phyloP scores from a whole-genome alignment of 1,140 invertebrate genomes.

The Trichonephila clavipes region DNA sequence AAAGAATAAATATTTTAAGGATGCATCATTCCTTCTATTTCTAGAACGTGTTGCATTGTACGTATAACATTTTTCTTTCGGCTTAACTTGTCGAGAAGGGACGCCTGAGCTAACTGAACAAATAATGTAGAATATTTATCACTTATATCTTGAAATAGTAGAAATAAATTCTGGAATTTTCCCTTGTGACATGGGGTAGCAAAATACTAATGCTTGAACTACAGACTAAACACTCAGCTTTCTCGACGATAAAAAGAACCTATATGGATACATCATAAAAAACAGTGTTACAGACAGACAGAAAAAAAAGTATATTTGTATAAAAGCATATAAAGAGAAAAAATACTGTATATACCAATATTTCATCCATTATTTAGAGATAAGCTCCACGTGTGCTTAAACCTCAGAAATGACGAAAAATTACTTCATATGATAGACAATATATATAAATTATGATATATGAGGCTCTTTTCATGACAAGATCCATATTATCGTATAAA shows the following conservation, averaged over 20 bases:
- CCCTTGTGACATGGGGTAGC: not conserved
- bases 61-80: not conserved
- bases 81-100: not conserved
- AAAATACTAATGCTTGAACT: constrained; percentile 12
- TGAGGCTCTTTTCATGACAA: no score
- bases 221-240: not conserved
- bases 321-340: not conserved
- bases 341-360: not conserved
- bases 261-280: not conserved
- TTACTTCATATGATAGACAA: no score
- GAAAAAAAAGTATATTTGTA: not conserved
- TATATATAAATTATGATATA: no score
- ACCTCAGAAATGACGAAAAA: no score
- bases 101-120: not conserved
- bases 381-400: not conserved
- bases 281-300: not conserved
- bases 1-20: not conserved
- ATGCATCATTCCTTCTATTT: not conserved
- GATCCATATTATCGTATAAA: no score
- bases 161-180: not conserved
- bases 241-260: not conserved
- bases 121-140: not conserved
- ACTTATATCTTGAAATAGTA: not conserved
- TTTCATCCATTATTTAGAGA: not conserved
- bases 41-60: not conserved